Conservation (phyloP, 1,140 invertebrate genomes). For the Thalassaphorura encarpata region DNA sequence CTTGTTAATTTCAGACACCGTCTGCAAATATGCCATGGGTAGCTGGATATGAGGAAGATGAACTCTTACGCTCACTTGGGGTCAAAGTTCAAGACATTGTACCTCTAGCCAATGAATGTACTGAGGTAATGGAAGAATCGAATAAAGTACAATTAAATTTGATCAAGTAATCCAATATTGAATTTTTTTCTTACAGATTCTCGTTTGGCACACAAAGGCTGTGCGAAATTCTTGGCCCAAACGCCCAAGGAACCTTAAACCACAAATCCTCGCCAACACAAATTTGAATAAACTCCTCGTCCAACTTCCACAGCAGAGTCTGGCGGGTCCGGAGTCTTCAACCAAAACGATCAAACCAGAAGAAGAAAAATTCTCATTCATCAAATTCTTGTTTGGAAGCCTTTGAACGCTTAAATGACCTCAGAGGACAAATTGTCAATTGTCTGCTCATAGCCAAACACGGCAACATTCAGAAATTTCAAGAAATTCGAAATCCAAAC, state of each 20-base stretch:
- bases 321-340: constrained; percentile 7
- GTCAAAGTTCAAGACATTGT: constrained; percentile 43
- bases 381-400: constrained; percentile 21
- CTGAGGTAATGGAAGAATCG: constrained; percentile 36
- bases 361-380: constrained; percentile 21
- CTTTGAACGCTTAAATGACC: too few relatives aligned
- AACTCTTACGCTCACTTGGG: constrained; percentile 42
- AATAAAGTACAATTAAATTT: too few relatives aligned
- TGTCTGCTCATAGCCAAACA: too few relatives aligned
- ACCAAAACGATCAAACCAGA: constrained; percentile 7
- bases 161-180: too few relatives aligned
- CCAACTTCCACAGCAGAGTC: constrained; percentile 24
- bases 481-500: too few relatives aligned
- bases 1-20: too few relatives aligned
- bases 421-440: too few relatives aligned
- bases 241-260: constrained; percentile 23
- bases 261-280: constrained; percentile 15
- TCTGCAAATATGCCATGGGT: constrained; percentile 41
- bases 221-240: constrained; percentile 25
- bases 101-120: constrained; percentile 45
- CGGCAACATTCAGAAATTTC: too few relatives aligned
- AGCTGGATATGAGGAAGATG: constrained; percentile 48
- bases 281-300: constrained; percentile 25
- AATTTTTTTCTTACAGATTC: constrained; percentile 18
- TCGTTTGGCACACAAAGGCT: constrained; percentile 32